Percentiles rank a stretch among this genome's conserved stretches.
These are phyloP conservation scores for Circus cinereus DNA, from an alignment of 2,797 vertebrate species.

Conservation along the genomic window DNA sequence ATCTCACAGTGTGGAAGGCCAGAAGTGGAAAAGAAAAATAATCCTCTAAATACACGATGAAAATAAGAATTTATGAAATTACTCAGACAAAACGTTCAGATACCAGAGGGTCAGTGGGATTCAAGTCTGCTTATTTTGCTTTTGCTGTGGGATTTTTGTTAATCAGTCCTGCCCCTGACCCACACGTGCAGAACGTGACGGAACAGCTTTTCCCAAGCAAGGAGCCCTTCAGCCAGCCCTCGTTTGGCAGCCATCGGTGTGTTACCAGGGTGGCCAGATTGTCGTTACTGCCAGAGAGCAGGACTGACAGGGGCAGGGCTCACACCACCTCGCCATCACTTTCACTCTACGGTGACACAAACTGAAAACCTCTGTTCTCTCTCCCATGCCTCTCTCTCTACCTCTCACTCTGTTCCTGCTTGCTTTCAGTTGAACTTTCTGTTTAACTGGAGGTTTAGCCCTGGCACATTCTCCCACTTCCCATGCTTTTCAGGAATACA, in stretches of 20 bases:
- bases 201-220: background rate
- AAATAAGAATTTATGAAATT: background rate
- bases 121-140: background rate
- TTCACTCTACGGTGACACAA: background rate
- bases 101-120: background rate
- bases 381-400: background rate
- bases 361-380: background rate
- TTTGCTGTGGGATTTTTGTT: background rate
- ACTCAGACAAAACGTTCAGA: background rate
- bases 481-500: background rate
- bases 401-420: background rate
- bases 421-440: background rate
- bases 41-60: background rate
- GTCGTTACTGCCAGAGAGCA: background rate
- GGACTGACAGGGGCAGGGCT: background rate
- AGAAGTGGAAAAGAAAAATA: background rate
- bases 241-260: rapidly evolving
- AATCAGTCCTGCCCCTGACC: background rate
- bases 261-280: background rate
- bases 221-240: background rate
- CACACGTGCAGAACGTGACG: rapidly evolving
- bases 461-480: background rate
- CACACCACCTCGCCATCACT: background rate
- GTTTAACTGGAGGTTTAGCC: background rate
- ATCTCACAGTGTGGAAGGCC: background rate